phyloP scores from a whole-genome alignment of 2,113 vertebrate species.

The Nansenia antarctica region DNA sequence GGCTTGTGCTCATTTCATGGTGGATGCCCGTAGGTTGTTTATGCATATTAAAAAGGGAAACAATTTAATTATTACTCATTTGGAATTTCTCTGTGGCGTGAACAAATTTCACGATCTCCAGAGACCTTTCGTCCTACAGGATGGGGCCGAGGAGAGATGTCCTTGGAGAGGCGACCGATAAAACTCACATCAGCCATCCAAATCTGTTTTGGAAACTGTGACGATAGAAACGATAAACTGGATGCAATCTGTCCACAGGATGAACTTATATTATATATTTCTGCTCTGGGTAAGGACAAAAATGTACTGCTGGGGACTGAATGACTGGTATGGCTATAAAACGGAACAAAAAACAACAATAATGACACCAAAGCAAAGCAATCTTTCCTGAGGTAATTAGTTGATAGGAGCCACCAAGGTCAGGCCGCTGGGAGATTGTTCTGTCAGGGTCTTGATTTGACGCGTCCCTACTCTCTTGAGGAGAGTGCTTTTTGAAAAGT shows the following conservation, averaged over 20 bases:
- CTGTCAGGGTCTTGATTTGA: constrained; percentile 3
- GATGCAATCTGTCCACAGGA: constrained; percentile 47
- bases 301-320: constrained; percentile 22
- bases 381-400: constrained; percentile 62
- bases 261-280: too few relatives aligned
- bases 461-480: too few relatives aligned
- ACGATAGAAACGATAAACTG: constrained; percentile 42
- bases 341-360: constrained; percentile 37
- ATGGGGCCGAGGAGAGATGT: constrained; percentile 24
- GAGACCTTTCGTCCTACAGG: neutral
- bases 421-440: constrained; percentile 51
- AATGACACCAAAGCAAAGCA: constrained; percentile 21
- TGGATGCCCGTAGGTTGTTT: constrained; percentile 33
- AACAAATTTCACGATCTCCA: neutral
- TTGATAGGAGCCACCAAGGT: constrained; percentile 71
- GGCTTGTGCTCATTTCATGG: constrained; percentile 44
- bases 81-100: neutral
- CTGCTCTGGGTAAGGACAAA: constrained; percentile 35
- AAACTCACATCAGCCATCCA: constrained; percentile 40
- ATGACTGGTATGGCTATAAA: constrained; percentile 21
- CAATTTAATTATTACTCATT: constrained; percentile 32
- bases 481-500: neutral
- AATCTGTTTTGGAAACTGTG: constrained; percentile 21
- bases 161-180: constrained; percentile 41
- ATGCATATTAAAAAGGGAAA: constrained; percentile 34